Conservation (phyloP, 2,888 invertebrate species). For the Andrena minutula region DNA sequence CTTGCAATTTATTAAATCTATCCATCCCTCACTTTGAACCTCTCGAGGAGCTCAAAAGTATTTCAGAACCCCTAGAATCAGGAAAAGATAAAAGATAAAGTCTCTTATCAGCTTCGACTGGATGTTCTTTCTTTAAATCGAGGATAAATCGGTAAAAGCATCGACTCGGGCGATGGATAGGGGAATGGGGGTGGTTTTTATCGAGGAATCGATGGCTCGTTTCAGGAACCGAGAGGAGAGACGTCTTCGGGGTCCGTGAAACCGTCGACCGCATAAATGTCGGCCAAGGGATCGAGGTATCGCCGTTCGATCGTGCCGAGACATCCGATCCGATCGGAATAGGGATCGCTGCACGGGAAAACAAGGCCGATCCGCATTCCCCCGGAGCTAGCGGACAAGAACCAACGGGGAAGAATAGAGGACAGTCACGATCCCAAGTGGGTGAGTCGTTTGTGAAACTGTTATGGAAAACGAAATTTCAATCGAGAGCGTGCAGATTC, state of each 20-base stretch:
- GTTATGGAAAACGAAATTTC: constrained; percentile 17
- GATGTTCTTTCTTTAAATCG: no score
- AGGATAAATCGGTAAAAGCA: no score
- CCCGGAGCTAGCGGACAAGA: not conserved
- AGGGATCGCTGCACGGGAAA: constrained; percentile 10
- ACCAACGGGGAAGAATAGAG: constrained; percentile 7
- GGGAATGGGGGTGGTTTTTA: not conserved
- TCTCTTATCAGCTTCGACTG: no score
- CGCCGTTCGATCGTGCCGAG: constrained; percentile 6
- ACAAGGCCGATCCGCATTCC: constrained; percentile 35
- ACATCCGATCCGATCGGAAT: constrained; percentile 18
- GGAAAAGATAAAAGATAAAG: no score
- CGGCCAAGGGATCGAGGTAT: not conserved
- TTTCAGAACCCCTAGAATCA: no score
- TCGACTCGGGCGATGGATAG: no score
- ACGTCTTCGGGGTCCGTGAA: constrained; percentile 7
- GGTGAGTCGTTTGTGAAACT: constrained; percentile 12
- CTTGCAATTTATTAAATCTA: no score
- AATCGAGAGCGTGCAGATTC: not conserved
- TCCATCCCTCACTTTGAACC: no score
- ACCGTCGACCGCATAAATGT: constrained; percentile 12
- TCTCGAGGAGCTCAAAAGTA: no score
- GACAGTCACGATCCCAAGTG: constrained; percentile 5
- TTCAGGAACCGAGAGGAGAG: constrained; percentile 13
- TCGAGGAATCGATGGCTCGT: not conserved